Evolutionary conservation across 2,797 vertebrate species (phyloP).

Genomic region (Hippocampus kuda): DNA sequence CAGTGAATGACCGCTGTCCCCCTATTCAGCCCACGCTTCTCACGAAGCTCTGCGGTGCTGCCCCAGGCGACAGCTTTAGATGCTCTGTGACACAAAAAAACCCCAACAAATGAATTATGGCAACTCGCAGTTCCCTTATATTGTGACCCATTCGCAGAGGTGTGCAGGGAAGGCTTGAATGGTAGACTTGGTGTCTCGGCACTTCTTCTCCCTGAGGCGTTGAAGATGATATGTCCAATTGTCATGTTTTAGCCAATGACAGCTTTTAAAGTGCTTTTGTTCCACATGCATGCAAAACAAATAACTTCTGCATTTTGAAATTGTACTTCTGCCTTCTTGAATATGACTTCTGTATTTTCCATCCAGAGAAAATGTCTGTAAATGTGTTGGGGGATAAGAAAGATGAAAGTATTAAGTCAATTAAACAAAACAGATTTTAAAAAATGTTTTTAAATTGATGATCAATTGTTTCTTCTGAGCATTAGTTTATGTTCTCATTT

Average conservation of each 20-base stretch:
- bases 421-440: neutral
- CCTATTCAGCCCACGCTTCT: slow-evolving; percentile 56
- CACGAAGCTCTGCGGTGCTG: slow-evolving; percentile 53
- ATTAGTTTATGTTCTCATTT: too few species aligned
- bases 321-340: neutral
- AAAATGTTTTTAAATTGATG: neutral
- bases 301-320: neutral
- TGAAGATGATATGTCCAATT: slow-evolving; percentile 37
- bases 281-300: neutral
- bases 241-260: slow-evolving; percentile 36
- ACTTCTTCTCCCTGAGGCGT: slow-evolving; percentile 35
- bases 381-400: neutral
- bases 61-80: slow-evolving; percentile 47
- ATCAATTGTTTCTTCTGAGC: neutral
- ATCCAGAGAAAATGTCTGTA: neutral
- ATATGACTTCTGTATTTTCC: neutral
- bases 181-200: slow-evolving; percentile 22
- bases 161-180: slow-evolving; percentile 27
- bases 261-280: slow-evolving; percentile 26
- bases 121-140: slow-evolving; percentile 14
- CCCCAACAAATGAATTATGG: slow-evolving; percentile 18
- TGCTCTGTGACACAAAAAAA: slow-evolving; percentile 26
- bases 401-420: neutral
- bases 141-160: slow-evolving; percentile 33
- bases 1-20: slow-evolving; percentile 50